Evolutionary conservation across 1,140 invertebrate genomes (phyloP).

Genomic region (Drosophila ficusphila): DNA sequence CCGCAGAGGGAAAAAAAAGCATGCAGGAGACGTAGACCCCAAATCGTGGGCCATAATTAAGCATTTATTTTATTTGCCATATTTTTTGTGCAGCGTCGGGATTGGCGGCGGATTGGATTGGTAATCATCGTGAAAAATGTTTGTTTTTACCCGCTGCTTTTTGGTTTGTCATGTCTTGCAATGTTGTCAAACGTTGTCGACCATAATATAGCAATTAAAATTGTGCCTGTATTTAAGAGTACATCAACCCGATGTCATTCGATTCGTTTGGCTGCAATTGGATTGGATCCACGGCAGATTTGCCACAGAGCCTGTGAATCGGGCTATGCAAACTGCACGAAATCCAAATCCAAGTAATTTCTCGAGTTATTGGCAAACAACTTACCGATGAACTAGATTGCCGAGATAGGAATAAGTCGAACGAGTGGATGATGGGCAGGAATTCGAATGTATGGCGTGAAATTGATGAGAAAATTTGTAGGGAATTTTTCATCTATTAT

Average conservation of each 20-base stretch:
- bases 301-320: slow-evolving; percentile 37
- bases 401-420: slow-evolving; percentile 17
- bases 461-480: background rate
- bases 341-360: slow-evolving; percentile 30
- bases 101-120: slow-evolving; percentile 63
- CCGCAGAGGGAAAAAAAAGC: slow-evolving; percentile 13
- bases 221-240: slow-evolving; percentile 55
- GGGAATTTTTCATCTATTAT: too few relatives aligned
- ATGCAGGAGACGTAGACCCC: slow-evolving; percentile 58
- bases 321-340: slow-evolving; percentile 33
- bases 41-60: slow-evolving; percentile 73
- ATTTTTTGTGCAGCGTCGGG: slow-evolving; percentile 65
- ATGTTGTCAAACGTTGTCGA: slow-evolving; percentile 74
- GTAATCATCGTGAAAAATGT: slow-evolving; percentile 67
- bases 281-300: slow-evolving; percentile 6
- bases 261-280: slow-evolving; percentile 8
- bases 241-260: slow-evolving; percentile 66
- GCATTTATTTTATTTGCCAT: slow-evolving; percentile 82
- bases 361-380: slow-evolving; percentile 45
- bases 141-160: slow-evolving; percentile 29
- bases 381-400: slow-evolving; percentile 29
- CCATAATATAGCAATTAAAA: slow-evolving; percentile 80
- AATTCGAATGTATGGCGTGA: slow-evolving; percentile 2
- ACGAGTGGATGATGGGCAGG: slow-evolving; percentile 29
- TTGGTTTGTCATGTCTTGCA: slow-evolving; percentile 46